Base-by-base conservation (phyloP, 2,113 vertebrate species). In the Vanacampus margaritifer region DNA sequence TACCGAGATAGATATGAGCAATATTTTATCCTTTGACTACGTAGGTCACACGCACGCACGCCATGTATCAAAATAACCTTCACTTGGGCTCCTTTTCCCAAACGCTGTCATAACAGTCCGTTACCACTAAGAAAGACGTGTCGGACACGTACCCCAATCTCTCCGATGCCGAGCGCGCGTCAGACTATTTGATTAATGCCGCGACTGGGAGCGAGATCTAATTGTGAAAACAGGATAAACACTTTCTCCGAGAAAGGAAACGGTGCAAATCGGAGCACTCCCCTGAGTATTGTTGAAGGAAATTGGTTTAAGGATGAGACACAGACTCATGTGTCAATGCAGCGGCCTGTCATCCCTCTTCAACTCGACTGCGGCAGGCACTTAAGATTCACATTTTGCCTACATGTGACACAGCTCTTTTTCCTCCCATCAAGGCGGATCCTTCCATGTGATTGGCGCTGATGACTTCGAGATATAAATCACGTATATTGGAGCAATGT, bases 211-310 rank as follows among this genome's bases (percentile, higher is more conserved):
- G 81, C 67, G 10, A 79, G 80, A 85, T 87, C 86, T 88, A 89
- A 91, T 90, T 90, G 89, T 87, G 79, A 85, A 86, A 84, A 80
- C 84, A 84, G 88, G 82, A 88, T 87, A 89, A 91, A 89, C 87
- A 90, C 87, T 88, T 68, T 70, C 69, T 78, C 63, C 0, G 70
- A 76, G 82, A 75, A 81, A 85, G 78, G 84, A 84, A 82, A 82
- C 78, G 45, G 78, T 79, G 87, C 84, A 86, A 86, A 87, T 89
- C 86, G 82, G 80, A 84, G 78, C 74, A 62, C 78, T 86, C 85
- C 85, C 84, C 54, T 36, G 87, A 87, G 87, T 78, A 71, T 41
- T 54, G 74, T 70, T 82, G 77, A 73, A 80, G 85, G 86, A 87
- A 90, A 91, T 88, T 83, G 82, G 80, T 86, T 88, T 86, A 85